These are phyloP conservation scores for Eurypyga helias DNA, from an alignment of 2,113 vertebrate genomes.

Conservation along the genomic window DNA sequence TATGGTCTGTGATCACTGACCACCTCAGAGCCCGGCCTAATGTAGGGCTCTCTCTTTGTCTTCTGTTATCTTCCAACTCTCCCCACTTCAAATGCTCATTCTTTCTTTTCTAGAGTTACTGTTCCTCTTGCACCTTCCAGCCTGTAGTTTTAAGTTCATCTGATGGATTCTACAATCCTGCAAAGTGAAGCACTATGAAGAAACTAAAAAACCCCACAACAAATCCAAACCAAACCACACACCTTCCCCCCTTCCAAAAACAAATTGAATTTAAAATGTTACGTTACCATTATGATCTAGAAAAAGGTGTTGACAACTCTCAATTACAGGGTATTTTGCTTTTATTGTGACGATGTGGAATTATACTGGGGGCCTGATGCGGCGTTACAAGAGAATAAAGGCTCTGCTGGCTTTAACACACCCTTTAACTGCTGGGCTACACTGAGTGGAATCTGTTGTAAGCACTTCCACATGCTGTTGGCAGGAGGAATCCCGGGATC, in stretches of 20 bases:
- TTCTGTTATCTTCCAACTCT: background rate
- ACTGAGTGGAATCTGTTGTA: background rate
- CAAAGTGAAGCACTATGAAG: background rate
- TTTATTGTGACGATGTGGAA: background rate
- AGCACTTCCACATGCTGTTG: background rate
- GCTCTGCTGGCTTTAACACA: background rate
- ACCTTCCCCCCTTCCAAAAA: too few relatives aligned
- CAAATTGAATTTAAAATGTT: background rate
- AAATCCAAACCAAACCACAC: too few relatives aligned
- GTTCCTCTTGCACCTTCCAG: background rate
- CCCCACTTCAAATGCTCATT: background rate
- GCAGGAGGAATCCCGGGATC: background rate
- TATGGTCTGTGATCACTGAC: background rate
- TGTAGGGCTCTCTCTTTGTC: background rate
- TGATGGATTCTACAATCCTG: background rate
- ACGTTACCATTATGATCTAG: background rate
- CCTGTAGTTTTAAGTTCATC: background rate
- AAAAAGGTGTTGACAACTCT: background rate
- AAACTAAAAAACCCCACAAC: background rate
- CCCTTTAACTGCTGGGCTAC: background rate
- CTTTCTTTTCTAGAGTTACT: background rate
- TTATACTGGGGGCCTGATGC: background rate
- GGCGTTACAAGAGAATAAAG: background rate
- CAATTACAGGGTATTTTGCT: background rate
- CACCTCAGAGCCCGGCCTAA: background rate